phyloP scores from a whole-genome alignment of 1,140 invertebrate genomes.

The Eubasilissa regina region DNA sequence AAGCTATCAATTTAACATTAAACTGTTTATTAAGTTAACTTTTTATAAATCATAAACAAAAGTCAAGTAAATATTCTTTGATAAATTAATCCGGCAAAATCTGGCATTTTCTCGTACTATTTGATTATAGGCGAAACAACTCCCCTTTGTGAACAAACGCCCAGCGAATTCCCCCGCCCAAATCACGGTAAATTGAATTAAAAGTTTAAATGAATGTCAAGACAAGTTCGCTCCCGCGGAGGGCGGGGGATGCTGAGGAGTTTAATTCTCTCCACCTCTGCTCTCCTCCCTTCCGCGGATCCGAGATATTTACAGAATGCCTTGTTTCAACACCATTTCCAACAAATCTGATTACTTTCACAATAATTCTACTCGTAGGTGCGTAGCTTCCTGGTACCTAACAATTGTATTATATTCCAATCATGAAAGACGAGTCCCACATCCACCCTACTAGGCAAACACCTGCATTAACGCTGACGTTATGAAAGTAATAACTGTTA shows the following conservation, averaged over 20 bases:
- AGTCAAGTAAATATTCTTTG: slow-evolving; percentile 13
- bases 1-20: no score
- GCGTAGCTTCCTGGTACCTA: no score
- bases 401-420: no score
- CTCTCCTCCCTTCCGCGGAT: background rate
- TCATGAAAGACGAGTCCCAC: no score
- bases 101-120: slow-evolving; percentile 33
- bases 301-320: background rate
- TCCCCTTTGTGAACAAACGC: slow-evolving; percentile 21
- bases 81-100: slow-evolving; percentile 24
- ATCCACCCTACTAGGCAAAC: no score
- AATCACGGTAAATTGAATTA: slow-evolving; percentile 55
- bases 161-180: slow-evolving; percentile 48
- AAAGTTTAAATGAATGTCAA: slow-evolving; percentile 57
- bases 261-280: slow-evolving; percentile 39
- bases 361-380: background rate
- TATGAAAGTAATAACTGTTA: no score
- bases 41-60: no score
- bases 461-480: no score
- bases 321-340: background rate
- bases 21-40: no score
- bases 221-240: slow-evolving; percentile 28
- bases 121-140: slow-evolving; percentile 34
- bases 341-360: slow-evolving; percentile 12
- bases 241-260: slow-evolving; percentile 31